Percentiles rank a stretch among this genome's conserved stretches.
These are phyloP conservation scores for Sinella curviseta DNA, from an alignment of 1,140 invertebrate genomes.

Conservation along the genomic window DNA sequence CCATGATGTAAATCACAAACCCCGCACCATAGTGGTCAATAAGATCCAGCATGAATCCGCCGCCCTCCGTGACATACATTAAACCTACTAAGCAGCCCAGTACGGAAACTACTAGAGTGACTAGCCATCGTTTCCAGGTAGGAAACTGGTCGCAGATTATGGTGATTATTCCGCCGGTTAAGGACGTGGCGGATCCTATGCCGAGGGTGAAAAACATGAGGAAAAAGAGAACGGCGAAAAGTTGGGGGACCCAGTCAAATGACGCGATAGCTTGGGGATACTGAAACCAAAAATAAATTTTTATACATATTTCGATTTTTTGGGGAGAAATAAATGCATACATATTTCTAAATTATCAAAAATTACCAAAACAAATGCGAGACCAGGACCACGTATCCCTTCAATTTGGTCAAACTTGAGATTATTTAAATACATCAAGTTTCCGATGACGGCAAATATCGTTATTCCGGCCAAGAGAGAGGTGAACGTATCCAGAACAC, in stretches of 20 bases:
- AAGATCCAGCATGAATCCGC: not conserved
- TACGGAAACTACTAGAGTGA: slow-evolving; percentile 61
- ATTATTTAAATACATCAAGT: slow-evolving; percentile 53
- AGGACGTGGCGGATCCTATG: slow-evolving; percentile 59
- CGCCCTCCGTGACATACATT: slow-evolving; percentile 14
- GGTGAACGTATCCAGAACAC: slow-evolving; percentile 59
- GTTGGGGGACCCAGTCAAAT: not conserved
- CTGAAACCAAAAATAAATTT: not conserved
- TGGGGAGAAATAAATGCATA: not conserved
- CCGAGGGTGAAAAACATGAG: slow-evolving; percentile 69
- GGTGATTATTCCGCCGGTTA: slow-evolving; percentile 67
- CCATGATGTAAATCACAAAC: slow-evolving; percentile 74
- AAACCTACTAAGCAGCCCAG: not conserved
- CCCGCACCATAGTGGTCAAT: slow-evolving; percentile 68
- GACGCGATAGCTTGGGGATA: slow-evolving; percentile 79
- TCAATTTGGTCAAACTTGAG: slow-evolving; percentile 51
- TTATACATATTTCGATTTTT: not conserved
- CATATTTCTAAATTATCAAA: slow-evolving; percentile 24
- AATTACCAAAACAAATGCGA: slow-evolving; percentile 63
- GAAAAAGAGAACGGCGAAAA: slow-evolving; percentile 18
- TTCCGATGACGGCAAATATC: slow-evolving; percentile 59
- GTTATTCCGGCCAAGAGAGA: slow-evolving; percentile 60
- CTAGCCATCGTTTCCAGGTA: slow-evolving; percentile 62
- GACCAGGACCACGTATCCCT: slow-evolving; percentile 64
- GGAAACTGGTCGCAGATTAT: slow-evolving; percentile 71